phyloP scores from a whole-genome alignment of 2,113 vertebrate species.

The Amblyornis subalaris region DNA sequence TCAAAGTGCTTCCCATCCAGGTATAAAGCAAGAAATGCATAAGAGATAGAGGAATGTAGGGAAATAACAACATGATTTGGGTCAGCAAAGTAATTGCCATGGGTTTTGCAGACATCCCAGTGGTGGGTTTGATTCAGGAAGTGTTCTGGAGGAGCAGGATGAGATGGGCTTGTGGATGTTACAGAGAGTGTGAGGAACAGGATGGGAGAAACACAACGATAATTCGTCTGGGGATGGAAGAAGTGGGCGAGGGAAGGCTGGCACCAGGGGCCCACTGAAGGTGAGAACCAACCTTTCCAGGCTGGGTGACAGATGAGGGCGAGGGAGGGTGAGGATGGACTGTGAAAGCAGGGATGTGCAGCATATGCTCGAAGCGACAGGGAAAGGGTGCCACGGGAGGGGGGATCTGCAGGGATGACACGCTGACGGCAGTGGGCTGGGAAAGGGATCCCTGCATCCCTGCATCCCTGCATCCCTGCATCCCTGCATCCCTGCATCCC shows the following conservation, averaged over 20 bases:
- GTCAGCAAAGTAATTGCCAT: not conserved
- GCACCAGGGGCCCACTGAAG: not conserved
- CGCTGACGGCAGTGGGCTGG: not conserved
- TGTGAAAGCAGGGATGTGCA: not conserved
- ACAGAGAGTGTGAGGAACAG: not conserved
- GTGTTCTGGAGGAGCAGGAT: not conserved
- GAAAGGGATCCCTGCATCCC: not conserved
- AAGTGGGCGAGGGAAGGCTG: constrained; percentile 11
- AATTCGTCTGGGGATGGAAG: not conserved
- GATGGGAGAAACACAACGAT: not conserved
- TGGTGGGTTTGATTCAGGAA: not conserved
- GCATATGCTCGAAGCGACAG: not conserved
- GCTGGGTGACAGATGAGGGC: constrained; percentile 15
- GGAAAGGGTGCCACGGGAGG: not conserved
- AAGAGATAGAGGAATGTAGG: not conserved
- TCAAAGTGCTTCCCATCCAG: not conserved
- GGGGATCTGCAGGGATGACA: not conserved
- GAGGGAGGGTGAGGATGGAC: constrained; percentile 26
- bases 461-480: too few relatives aligned
- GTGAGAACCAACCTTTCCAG: constrained; percentile 23
- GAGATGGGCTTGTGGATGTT: not conserved
- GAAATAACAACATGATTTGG: not conserved
- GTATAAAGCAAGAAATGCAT: not conserved
- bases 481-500: not conserved
- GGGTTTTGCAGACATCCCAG: not conserved